Base-by-base conservation (phyloP, 2,797 vertebrate genomes). In the Atherinosoma microstoma region DNA sequence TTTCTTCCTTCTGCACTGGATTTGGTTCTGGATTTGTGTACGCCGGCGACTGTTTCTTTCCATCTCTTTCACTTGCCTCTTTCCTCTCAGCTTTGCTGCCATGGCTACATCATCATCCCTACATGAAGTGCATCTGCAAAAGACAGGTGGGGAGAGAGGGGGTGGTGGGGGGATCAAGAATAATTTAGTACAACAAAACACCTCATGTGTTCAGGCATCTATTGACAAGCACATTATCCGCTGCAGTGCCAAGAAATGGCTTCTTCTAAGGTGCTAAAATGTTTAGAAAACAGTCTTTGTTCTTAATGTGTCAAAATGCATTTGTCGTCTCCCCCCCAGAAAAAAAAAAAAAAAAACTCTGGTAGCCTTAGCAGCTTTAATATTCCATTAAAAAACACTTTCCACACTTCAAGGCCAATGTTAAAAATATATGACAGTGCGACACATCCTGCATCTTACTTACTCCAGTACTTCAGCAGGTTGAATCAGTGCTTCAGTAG, bases 71-170 rank as follows among this genome's bases (percentile, higher is more conserved):
- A 75, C 79, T 87, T 71, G 62, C 77, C 64, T 70, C 49, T 73
- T 67, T 53, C 78, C 70, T 76, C 79, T 86, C 79, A 75, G 82
- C 92, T 91, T 91, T 84, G 92, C 87, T 92, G 92, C 92, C 88
- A 93, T 91, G 90, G 91, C 90, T 85, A 89, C 88, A 58, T 74
- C 84, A 84, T 83, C 86, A 82, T 85, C 85, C 78, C 92, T 95
- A 95, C 95, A 95, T 95, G 94, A 95, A 95, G 92, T 95, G 95
- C 95, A 95, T 95, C 95, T 95, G 85, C 70, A 89, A 90, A 86
- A 57, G 75, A 82, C 45, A 47, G 45, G 45, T 47, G 20, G 34
- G 1, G 54, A 54, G 75, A 81, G 7, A n/a, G 45, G 45, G n/a
- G n/a, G 34, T 2, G 56, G 70, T 64, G 29, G 30, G 58, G 68